Percentiles rank a stretch among this genome's conserved stretches.
Conservation (phyloP, 2,113 vertebrate species). For the Pseudonaja textilis region DNA sequence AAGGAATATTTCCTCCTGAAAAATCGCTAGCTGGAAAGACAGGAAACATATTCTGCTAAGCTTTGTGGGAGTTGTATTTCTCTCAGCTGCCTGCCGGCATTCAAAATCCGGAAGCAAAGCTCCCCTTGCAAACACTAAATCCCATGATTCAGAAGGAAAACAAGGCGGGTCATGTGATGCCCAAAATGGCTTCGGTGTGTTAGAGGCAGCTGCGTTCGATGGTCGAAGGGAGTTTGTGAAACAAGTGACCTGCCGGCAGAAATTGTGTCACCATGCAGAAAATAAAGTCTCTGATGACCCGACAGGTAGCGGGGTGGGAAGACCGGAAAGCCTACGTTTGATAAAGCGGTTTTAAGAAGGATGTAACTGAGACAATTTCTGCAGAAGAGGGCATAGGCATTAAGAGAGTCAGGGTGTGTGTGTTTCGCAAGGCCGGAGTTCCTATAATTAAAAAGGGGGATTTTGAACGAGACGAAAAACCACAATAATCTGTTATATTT, state of each 20-base stretch:
- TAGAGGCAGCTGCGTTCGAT: fast-evolving
- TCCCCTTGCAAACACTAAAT: slow-evolving; percentile 49
- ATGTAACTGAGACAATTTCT: neutral
- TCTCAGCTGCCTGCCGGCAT: fast-evolving
- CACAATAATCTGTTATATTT: neutral
- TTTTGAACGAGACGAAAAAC: neutral
- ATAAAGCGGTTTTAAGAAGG: neutral
- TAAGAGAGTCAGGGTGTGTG: neutral
- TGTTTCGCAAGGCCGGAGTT: neutral
- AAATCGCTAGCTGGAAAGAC: too few species aligned
- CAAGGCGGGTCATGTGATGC: slow-evolving; percentile 61
- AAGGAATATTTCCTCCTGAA: neutral
- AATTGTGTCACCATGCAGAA: slow-evolving; percentile 82
- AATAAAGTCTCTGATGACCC: slow-evolving; percentile 95
- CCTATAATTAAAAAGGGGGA: neutral
- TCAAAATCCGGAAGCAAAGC: fast-evolving
- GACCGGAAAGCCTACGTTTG: neutral
- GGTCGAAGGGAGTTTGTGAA: slow-evolving; percentile 3
- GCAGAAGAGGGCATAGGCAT: neutral
- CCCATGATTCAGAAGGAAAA: slow-evolving; percentile 53
- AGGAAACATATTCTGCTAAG: too few species aligned
- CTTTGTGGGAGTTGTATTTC: slow-evolving; percentile 39
- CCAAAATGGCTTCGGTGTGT: slow-evolving; percentile 69
- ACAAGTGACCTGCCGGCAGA: neutral
- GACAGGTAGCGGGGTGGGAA: slow-evolving; percentile 80